A percentile compares a stretch with the other conserved stretches of the same genome.
Evolutionary conservation across 2,888 invertebrate genomes (phyloP).

Genomic region (Melieria omissa): DNA sequence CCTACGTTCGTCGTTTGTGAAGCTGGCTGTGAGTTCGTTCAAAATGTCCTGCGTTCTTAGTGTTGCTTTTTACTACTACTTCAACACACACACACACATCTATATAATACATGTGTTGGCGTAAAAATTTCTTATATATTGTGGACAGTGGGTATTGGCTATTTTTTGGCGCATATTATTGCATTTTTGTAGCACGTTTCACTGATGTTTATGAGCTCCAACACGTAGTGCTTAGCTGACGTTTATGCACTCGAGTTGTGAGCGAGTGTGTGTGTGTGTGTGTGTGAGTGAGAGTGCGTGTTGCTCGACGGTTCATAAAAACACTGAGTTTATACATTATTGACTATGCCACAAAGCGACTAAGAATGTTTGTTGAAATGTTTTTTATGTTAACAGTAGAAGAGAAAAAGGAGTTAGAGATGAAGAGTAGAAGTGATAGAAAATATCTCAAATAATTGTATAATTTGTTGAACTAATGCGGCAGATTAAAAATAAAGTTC

Average conservation of each 20-base stretch:
- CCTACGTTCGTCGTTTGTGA: too few relatives aligned
- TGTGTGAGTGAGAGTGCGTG: not conserved
- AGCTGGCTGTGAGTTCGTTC: not conserved
- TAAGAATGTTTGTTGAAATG: not conserved
- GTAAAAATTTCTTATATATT: not conserved
- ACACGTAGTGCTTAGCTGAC: constrained; percentile 33
- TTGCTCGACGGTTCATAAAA: too few relatives aligned
- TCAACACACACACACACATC: too few relatives aligned
- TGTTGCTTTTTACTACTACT: too few relatives aligned
- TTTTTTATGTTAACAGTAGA: too few relatives aligned
- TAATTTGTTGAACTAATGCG: too few relatives aligned
- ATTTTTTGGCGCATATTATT: constrained; percentile 18
- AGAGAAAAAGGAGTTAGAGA: too few relatives aligned
- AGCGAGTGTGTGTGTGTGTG: not conserved
- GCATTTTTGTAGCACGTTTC: constrained; percentile 38
- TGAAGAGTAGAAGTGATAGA: too few relatives aligned
- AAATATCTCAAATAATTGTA: too few relatives aligned
- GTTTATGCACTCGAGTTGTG: constrained; percentile 28
- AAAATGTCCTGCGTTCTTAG: not conserved
- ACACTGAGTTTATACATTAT: too few relatives aligned
- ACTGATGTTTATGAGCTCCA: constrained; percentile 34
- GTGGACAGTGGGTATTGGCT: too few relatives aligned
- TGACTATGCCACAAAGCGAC: not conserved
- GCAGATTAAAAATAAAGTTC: too few relatives aligned
- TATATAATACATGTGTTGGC: not conserved